Evolutionary conservation across 1,140 invertebrate genomes (phyloP).

Genomic region (Drosophila dunni): DNA sequence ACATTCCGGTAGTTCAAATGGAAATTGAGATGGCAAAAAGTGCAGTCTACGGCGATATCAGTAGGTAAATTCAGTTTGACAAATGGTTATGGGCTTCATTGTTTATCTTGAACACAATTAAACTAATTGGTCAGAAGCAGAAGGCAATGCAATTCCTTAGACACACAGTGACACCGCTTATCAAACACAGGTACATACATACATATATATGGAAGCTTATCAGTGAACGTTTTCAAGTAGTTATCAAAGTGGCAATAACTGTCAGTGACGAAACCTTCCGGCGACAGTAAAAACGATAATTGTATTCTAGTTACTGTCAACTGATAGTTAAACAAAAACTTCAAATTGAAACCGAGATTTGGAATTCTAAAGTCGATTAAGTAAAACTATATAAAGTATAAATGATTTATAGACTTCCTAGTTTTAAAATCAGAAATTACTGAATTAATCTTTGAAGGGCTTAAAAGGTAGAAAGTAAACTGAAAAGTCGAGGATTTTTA

Average conservation of each 20-base stretch:
- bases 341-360: too few relatives aligned
- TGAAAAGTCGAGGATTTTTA: too few relatives aligned
- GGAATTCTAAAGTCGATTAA: too few relatives aligned
- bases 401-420: too few relatives aligned
- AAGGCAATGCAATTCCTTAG: not conserved
- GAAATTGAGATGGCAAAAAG: conserved; percentile 17
- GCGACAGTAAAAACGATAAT: not conserved
- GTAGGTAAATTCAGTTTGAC: conserved; percentile 6
- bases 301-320: not conserved
- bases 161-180: conserved; percentile 4
- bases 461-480: too few relatives aligned
- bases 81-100: conserved; percentile 11
- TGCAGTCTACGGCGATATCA: conserved; percentile 16
- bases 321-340: not conserved
- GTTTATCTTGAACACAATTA: conserved; percentile 17
- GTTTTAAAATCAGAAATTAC: too few relatives aligned
- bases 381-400: too few relatives aligned
- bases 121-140: conserved; percentile 7
- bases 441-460: too few relatives aligned
- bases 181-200: not conserved
- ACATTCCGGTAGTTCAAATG: conserved; percentile 10
- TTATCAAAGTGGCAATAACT: not conserved
- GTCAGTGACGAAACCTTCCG: conserved; percentile 1
- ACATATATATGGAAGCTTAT: not conserved
- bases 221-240: not conserved